phyloP scores from a whole-genome alignment of 2,888 invertebrate genomes.

The Lochmaea capreae region DNA sequence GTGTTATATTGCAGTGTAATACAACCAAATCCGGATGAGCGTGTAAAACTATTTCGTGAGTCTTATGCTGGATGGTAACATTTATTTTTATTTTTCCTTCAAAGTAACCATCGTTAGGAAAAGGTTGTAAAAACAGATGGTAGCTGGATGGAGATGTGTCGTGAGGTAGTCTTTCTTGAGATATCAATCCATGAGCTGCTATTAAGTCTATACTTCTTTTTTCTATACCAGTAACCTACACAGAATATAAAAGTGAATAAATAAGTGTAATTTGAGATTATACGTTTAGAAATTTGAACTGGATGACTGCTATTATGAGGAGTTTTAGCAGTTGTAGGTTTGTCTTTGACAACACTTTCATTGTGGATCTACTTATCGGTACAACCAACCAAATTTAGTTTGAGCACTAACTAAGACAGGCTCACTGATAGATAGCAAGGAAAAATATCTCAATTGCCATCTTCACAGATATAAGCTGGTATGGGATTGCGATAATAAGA shows the following conservation, averaged over 20 bases:
- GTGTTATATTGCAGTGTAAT: conserved; percentile 59
- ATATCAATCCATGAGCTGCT: conserved; percentile 74
- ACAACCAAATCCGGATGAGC: conserved; percentile 75
- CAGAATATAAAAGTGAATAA: not conserved
- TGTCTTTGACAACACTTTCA: no score
- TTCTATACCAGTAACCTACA: conserved; percentile 44
- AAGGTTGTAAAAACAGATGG: conserved; percentile 75
- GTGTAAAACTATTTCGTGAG: conserved; percentile 75
- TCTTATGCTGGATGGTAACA: conserved; percentile 73
- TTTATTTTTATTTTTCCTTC: conserved; percentile 78
- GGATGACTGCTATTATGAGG: no score
- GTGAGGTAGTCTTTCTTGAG: conserved; percentile 73
- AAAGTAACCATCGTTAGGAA: conserved; percentile 74
- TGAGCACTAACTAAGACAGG: no score
- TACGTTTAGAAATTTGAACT: no score
- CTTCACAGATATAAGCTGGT: no score
- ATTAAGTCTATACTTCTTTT: conserved; percentile 78
- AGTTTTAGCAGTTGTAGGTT: no score
- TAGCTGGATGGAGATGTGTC: conserved; percentile 76
- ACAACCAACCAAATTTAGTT: no score
- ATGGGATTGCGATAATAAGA: no score
- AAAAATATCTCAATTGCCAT: no score
- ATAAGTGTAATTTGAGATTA: not conserved
- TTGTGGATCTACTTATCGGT: no score
- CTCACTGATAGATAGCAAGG: no score